Base-by-base conservation (phyloP, 2,113 vertebrate species). In the Tonatia bakeri region DNA sequence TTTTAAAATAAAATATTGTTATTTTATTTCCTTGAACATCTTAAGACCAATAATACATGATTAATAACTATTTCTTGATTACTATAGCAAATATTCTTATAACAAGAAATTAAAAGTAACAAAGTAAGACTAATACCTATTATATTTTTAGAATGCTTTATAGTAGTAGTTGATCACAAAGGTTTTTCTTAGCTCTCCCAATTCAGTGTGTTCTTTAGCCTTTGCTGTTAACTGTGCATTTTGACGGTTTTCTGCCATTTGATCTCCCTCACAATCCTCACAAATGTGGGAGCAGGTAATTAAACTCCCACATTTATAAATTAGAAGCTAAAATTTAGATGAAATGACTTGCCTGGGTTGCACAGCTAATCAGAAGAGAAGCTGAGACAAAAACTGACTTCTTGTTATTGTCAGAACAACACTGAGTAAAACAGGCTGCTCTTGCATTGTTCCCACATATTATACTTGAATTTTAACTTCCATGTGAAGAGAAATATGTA, bases 381-480 rank as follows among this genome's bases (percentile, higher is more conserved):
- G 31, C 45, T n/a, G 7, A 70, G 77, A 85, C 16, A 64, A 88
- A 79, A 91, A 45, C 0, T 80, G 31, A 84, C n/a, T 77, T 84
- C 28, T 54, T 87, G 36, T 38, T 83, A 24, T 47, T 79, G 24
- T 94, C 22, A 59, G 70, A 87, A 20, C 10, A 83, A 36, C 6
- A 52, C 22, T 69, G 52, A 72, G 7, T 93, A 4, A 82, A 31
- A 65, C 56, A 81, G 50, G 50, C 43, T 24, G 3, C 14, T 61
- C 40, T 36, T 94, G 94, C n/a, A 26, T 83, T 94, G n/a, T 90
- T 94, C 24, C 12, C 16, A 47, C 13, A 15, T 67, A n/a, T 52
- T n/a, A 52, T 43, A 54, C 69, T 94, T 87, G 24, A 72, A 73
- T 89, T 82, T 95, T 75, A 82, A 76, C 52, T 90, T 96, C 16